Evolutionary conservation across 2,113 vertebrate genomes (phyloP).

Genomic region (Sinosuthora webbiana): DNA sequence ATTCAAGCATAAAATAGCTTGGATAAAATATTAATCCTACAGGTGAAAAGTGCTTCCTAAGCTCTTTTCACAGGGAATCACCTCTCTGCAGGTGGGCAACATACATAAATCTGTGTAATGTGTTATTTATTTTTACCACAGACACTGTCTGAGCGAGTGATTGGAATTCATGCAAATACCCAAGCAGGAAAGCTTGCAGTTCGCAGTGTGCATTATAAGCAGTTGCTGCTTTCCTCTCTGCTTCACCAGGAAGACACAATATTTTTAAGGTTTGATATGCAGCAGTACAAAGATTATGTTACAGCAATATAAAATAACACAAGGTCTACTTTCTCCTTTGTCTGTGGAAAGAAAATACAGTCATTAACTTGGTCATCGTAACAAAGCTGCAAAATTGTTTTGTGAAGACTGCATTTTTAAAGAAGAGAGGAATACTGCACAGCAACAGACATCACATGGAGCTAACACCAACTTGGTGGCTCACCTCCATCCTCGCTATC

Average conservation of each 20-base stretch:
- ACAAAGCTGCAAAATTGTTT: not conserved
- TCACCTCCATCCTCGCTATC: not conserved
- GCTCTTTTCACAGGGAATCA: not conserved
- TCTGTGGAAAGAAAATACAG: not conserved
- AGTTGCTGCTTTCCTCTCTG: not conserved
- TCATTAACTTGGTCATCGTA: not conserved
- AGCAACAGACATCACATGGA: not conserved
- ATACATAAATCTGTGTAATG: not conserved
- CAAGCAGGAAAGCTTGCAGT: not conserved
- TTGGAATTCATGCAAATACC: not conserved
- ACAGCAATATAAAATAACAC: not conserved
- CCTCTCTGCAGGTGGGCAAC: not conserved
- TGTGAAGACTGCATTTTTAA: not conserved
- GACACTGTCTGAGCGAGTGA: not conserved
- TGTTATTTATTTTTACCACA: slow-evolving; percentile 6
- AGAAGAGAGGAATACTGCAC: not conserved
- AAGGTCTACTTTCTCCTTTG: not conserved
- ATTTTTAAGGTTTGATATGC: not conserved
- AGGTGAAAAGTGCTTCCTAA: slow-evolving; percentile 13
- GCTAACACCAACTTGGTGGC: not conserved
- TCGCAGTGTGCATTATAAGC: not conserved
- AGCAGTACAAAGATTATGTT: not conserved
- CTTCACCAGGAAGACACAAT: not conserved
- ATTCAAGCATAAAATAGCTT: slow-evolving; percentile 17
- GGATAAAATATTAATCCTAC: slow-evolving; percentile 28